Conservation (phyloP, 2,797 vertebrate species). For the Acrocephalus scirpaceus region DNA sequence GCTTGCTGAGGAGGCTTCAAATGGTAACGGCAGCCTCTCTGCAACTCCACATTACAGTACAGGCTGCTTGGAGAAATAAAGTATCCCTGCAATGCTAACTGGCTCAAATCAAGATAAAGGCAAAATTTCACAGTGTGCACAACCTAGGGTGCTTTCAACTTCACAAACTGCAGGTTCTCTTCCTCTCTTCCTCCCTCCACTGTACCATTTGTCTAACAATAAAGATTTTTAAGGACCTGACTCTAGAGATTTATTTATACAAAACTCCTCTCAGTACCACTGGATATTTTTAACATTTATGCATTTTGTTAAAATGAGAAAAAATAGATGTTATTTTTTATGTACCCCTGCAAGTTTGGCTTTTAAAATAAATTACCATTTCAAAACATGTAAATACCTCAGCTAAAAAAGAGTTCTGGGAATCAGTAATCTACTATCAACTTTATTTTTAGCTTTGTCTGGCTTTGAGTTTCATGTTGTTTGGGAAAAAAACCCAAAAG, state of each 20-base stretch:
- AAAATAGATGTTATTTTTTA: neutral
- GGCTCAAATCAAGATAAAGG: neutral
- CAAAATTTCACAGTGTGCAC: neutral
- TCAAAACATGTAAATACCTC: constrained; percentile 4
- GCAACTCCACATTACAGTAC: neutral
- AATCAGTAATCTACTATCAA: constrained; percentile 34
- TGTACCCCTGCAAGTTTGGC: neutral
- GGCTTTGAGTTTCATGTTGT: neutral
- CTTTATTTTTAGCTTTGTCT: constrained; percentile 34
- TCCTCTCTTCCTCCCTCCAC: neutral
- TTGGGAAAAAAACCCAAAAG: neutral
- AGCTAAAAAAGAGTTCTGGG: constrained; percentile 20
- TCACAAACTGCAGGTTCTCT: neutral
- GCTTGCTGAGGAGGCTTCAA: neutral
- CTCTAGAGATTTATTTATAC: neutral
- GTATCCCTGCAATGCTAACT: neutral
- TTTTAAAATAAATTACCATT: neutral
- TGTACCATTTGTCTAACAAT: neutral
- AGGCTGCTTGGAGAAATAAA: neutral
- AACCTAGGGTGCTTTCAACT: neutral
- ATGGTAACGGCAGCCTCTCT: neutral
- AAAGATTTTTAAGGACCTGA: neutral
- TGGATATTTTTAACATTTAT: neutral
- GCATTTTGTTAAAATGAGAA: neutral
- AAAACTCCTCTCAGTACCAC: neutral